Evolutionary conservation across 2,888 invertebrate species (phyloP).

Genomic region (Prostheceraeus crozeri): DNA sequence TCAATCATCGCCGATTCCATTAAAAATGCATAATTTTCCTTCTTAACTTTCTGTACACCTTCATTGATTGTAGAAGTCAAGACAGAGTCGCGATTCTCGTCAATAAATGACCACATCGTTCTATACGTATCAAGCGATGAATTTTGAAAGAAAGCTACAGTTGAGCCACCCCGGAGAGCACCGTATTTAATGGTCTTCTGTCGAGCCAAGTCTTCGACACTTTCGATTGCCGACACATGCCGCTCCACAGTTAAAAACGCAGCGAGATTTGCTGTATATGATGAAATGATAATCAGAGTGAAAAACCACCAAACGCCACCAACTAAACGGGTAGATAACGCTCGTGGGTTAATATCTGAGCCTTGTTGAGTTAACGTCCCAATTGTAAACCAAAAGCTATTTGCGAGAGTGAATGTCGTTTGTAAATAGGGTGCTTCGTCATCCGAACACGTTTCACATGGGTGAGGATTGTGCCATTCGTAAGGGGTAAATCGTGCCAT

Average conservation of each 20-base stretch:
- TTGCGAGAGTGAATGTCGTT: slow-evolving; percentile 64
- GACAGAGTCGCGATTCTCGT: slow-evolving; percentile 57
- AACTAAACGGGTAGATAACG: slow-evolving; percentile 52
- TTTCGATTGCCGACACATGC: slow-evolving; percentile 68
- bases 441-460: no score
- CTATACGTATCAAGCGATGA: slow-evolving; percentile 61
- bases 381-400: slow-evolving; percentile 57
- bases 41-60: slow-evolving; percentile 71
- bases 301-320: slow-evolving; percentile 55
- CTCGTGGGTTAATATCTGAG: slow-evolving; percentile 47
- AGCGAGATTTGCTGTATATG: slow-evolving; percentile 53
- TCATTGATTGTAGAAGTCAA: slow-evolving; percentile 68
- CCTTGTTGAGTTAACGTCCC: slow-evolving; percentile 57
- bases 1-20: slow-evolving; percentile 98
- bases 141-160: slow-evolving; percentile 72
- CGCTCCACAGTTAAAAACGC: slow-evolving; percentile 53
- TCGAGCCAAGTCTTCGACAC: slow-evolving; percentile 87
- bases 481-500: slow-evolving; percentile 93
- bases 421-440: slow-evolving; percentile 76
- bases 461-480: slow-evolving; percentile 75
- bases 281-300: slow-evolving; percentile 52
- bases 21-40: slow-evolving; percentile 87
- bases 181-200: slow-evolving; percentile 95
- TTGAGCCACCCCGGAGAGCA: slow-evolving; percentile 78
- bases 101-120: slow-evolving; percentile 10